Evolutionary conservation across 2,888 invertebrate species (phyloP).

Genomic region (Dryadula phaetusa): DNA sequence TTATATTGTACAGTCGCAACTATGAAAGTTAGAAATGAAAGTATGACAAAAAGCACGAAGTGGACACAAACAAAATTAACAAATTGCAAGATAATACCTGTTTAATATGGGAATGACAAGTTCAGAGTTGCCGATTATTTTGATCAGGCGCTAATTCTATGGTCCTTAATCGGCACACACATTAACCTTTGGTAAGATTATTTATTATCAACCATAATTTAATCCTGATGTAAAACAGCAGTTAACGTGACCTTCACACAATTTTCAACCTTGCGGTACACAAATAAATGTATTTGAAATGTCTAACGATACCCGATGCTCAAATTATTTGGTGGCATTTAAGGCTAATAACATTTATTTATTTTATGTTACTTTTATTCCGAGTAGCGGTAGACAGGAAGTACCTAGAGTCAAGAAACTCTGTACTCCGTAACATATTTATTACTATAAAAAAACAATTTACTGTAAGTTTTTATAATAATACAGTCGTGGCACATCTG

Average conservation of each 20-base stretch:
- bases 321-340: conserved; percentile 30
- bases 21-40: too few species aligned
- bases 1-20: too few species aligned
- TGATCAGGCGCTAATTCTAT: conserved; percentile 1
- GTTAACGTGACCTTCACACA: conserved; percentile 9
- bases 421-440: too few species aligned
- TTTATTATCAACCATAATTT: neutral
- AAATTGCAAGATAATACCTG: neutral
- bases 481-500: neutral
- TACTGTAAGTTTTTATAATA: neutral
- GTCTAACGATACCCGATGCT: conserved; percentile 29
- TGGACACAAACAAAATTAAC: too few species aligned
- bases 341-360: conserved; percentile 19
- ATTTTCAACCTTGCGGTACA: conserved; percentile 19
- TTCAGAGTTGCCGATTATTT: neutral
- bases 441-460: neutral
- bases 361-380: too few species aligned
- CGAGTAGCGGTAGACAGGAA: too few species aligned
- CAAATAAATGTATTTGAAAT: conserved; percentile 29
- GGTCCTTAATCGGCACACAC: neutral
- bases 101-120: neutral
- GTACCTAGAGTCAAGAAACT: too few species aligned
- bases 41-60: too few species aligned
- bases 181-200: neutral
- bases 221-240: conserved; percentile 4